Evolutionary conservation across 2,113 vertebrate genomes (phyloP).

Genomic region (Percina caprodes): DNA sequence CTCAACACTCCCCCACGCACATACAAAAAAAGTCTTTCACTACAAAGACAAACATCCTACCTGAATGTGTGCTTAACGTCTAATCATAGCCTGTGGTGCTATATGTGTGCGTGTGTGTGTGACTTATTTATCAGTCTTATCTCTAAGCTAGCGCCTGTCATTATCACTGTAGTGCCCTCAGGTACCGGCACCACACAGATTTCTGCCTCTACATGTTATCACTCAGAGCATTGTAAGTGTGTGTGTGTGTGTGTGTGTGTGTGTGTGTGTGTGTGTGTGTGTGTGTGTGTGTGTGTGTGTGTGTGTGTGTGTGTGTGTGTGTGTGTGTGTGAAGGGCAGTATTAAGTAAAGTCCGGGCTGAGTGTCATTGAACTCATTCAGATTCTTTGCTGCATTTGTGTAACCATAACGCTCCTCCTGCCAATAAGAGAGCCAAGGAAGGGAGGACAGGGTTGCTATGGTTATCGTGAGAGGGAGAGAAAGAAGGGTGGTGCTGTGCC

Average conservation of each 20-base stretch:
- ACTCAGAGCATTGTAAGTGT: slow-evolving; percentile 46
- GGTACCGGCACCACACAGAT: slow-evolving; percentile 51
- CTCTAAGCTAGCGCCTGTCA: slow-evolving; percentile 67
- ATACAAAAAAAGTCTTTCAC: slow-evolving; percentile 10
- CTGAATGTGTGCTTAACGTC: slow-evolving; percentile 57
- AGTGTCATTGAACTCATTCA: slow-evolving; percentile 81
- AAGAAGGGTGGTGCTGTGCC: slow-evolving; percentile 53
- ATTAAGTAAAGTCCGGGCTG: slow-evolving; percentile 67
- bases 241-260: slow-evolving; percentile 18
- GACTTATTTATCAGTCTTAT: slow-evolving; percentile 79
- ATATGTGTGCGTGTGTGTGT: slow-evolving; percentile 28
- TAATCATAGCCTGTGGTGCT: slow-evolving; percentile 56
- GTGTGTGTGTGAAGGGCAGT: slow-evolving; percentile 69
- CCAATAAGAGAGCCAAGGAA: slow-evolving; percentile 70
- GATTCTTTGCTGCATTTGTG: slow-evolving; percentile 78
- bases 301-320: slow-evolving; percentile 11
- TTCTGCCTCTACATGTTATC: slow-evolving; percentile 58
- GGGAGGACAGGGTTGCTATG: slow-evolving; percentile 78
- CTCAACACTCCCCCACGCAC: slow-evolving; percentile 22
- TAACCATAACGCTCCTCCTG: slow-evolving; percentile 71
- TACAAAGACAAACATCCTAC: slow-evolving; percentile 28
- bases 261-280: slow-evolving; percentile 13
- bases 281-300: slow-evolving; percentile 25
- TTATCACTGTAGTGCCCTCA: slow-evolving; percentile 64
- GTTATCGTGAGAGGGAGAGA: slow-evolving; percentile 69